Base-by-base conservation (phyloP, 2,888 invertebrate genomes). In the Smittia sp. region DNA sequence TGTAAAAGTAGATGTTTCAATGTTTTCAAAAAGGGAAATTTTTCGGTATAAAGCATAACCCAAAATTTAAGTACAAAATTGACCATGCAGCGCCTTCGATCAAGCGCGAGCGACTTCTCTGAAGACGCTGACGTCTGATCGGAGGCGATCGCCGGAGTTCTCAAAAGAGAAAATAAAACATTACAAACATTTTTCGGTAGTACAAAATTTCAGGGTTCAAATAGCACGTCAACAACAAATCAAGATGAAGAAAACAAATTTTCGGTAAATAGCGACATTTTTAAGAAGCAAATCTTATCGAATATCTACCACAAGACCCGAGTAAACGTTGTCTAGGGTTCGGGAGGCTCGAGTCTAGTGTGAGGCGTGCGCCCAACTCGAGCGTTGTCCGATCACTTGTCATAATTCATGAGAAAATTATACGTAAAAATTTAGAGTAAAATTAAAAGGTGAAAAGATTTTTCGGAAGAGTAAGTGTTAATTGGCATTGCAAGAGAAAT, bases 201-300 rank as follows among this genome's bases (percentile, higher is more conserved):
- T 69, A 69, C 69, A 69, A 69, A 69, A 69, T 69, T 69, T 69
- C 69, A 69, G 69, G 69, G 69, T 69, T 69, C 69, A 69, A 69
- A 41, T 54, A 69, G 25, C 15, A 39, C 9, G 15, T 67, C 20
- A 39, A 20, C 13, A 38, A 66, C 27, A 38, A 15, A 9, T 27
- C 15, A 67, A 39, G 13, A 39, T 13, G 18, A 18, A 15, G 38
- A 67, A 67, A 67, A 66, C 13, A 46, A 38, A 32, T 32, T 32
- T 32, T 9, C 3, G 32, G 3, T 6, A 32, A 32, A 32, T 32
- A 32, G 32, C 9, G 32, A 32, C 15, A 15, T 46, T 46, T 46
- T n/a, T 46, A 46, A 46, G 15, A 46, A 46, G n/a, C 2, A 46
- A 46, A 46, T 3, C 15, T 46, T 46, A 46, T 46, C 46, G 46